phyloP scores from a whole-genome alignment of 1,140 invertebrate species.

The Pseudomyrmex flavicornis region DNA sequence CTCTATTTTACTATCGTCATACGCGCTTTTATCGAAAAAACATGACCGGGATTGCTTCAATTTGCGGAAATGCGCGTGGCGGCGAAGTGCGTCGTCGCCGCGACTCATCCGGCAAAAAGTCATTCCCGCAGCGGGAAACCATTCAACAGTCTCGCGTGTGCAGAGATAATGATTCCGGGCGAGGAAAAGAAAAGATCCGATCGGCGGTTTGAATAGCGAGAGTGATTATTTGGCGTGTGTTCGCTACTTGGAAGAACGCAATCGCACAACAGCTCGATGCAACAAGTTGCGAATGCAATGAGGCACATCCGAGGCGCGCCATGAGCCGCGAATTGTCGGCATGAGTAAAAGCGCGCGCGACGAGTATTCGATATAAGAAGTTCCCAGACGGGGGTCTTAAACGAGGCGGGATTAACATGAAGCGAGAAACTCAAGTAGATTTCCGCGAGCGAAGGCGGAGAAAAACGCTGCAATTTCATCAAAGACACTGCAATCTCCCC shows the following conservation, averaged over 20 bases:
- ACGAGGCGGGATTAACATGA: slow-evolving; percentile 26
- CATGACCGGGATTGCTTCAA: not conserved
- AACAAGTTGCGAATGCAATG: slow-evolving; percentile 62
- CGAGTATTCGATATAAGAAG: not conserved
- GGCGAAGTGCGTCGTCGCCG: not conserved
- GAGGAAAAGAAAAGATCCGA: not conserved
- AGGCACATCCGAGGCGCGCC: not conserved
- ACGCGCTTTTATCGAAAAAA: not conserved
- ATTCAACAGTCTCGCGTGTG: not conserved
- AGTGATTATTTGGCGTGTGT: slow-evolving; percentile 2
- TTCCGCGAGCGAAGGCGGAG: not conserved
- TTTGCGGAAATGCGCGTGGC: not conserved
- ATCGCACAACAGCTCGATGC: slow-evolving; percentile 25
- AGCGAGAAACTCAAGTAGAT: not conserved
- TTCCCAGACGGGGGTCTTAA: not conserved
- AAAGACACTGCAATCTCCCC: not conserved
- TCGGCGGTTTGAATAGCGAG: slow-evolving; percentile 5
- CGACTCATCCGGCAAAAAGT: slow-evolving; percentile 5
- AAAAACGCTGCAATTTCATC: slow-evolving; percentile 8
- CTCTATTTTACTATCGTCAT: not conserved
- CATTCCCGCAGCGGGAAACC: not conserved
- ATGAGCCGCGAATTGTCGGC: slow-evolving; percentile 2
- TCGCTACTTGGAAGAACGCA: not conserved
- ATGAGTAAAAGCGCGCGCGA: not conserved
- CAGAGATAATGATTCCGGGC: not conserved